Evolutionary conservation across 2,888 invertebrate genomes (phyloP).

Genomic region (Dendrolimus houi): DNA sequence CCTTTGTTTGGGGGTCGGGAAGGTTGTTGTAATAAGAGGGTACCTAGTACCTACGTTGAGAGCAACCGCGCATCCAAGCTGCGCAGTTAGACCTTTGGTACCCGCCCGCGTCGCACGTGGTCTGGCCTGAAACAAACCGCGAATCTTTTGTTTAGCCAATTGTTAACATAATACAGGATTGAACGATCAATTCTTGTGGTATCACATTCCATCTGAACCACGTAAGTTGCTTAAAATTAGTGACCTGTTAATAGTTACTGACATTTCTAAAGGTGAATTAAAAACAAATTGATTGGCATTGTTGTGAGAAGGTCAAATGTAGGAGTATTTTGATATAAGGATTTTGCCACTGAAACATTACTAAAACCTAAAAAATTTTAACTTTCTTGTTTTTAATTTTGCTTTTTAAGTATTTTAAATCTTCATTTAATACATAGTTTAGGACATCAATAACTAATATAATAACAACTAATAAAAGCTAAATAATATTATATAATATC

Average conservation of each 20-base stretch:
- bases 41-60: constrained; percentile 35
- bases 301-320: no score
- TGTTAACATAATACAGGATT: constrained; percentile 18
- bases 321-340: no score
- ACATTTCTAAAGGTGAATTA: no score
- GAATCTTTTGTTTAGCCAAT: constrained; percentile 51
- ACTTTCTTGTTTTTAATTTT: no score
- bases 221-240: background rate
- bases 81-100: constrained; percentile 58
- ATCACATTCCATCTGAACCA: constrained; percentile 1
- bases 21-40: constrained; percentile 54
- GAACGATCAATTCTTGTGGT: background rate
- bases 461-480: no score
- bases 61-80: constrained; percentile 56
- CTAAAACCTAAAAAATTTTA: no score
- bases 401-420: no score
- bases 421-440: no score
- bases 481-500: no score
- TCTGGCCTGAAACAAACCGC: constrained; percentile 38
- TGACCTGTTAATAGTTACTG: background rate
- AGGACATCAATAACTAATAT: no score
- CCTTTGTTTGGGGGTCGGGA: constrained; percentile 64
- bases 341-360: no score
- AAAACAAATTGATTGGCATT: no score
- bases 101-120: constrained; percentile 57